Conservation (phyloP, 2,888 invertebrate species). For the Phortica magna region DNA sequence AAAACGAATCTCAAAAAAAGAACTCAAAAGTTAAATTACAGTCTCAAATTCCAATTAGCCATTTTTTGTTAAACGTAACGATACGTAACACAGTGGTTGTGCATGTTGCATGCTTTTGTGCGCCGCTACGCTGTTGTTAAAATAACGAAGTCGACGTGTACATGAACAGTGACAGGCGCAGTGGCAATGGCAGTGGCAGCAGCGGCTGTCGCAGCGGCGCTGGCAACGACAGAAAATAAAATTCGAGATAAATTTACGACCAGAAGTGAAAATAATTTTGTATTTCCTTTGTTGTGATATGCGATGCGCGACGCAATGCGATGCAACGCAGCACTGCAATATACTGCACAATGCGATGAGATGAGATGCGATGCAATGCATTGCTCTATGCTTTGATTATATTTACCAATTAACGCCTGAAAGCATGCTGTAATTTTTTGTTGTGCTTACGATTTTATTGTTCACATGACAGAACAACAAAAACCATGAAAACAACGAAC, state of each 20-base stretch:
- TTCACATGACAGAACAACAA: too few species aligned
- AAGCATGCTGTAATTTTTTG: slow-evolving; percentile 2
- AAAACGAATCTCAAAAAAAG: too few species aligned
- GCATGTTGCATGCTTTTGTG: too few species aligned
- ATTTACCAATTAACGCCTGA: slow-evolving; percentile 18
- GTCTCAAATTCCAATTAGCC: too few species aligned
- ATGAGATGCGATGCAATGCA: not conserved
- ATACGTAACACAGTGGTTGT: too few species aligned
- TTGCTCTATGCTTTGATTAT: not conserved
- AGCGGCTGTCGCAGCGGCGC: too few species aligned
- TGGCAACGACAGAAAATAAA: not conserved
- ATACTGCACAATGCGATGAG: not conserved
- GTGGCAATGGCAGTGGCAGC: not conserved
- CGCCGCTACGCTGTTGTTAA: too few species aligned
- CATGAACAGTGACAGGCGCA: too few species aligned
- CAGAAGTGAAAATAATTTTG: not conserved
- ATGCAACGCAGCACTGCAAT: not conserved
- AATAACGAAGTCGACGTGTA: too few species aligned
- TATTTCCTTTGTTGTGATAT: slow-evolving; percentile 2
- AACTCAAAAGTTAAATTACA: too few species aligned
- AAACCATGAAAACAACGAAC: too few species aligned
- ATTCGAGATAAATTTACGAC: slow-evolving; percentile 8
- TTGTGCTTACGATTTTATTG: not conserved
- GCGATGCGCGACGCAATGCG: not conserved
- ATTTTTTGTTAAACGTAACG: too few species aligned